Base-by-base conservation (phyloP, 2,113 vertebrate genomes). In the Heloderma charlesbogerti region DNA sequence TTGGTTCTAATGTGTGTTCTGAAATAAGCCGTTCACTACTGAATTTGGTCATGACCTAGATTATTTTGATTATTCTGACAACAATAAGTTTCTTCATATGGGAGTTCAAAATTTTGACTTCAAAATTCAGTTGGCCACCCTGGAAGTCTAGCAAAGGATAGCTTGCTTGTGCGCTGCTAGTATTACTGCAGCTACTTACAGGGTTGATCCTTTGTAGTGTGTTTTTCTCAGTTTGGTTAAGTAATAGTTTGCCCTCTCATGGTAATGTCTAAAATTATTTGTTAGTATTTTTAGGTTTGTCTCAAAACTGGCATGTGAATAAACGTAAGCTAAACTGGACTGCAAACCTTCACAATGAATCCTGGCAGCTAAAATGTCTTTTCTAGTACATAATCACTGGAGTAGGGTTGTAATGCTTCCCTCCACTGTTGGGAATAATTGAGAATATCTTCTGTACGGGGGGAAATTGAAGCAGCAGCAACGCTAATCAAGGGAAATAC, bases 1-100 rank as follows among this genome's bases (percentile, higher is more conserved):
- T 91, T 0, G 0, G 0, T 84, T 81, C 85, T 1, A 15, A 3
- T 91, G 12, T 40, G 88, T 40, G 31, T 89, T 91, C 40, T 69
- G 75, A 79, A 67, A 63, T 93, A 51, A 77, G 86, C 0, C 25
- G 0, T 37, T 69, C 75, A 0, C 0, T 10, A 5, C 22, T 22
- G 31, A 54, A n/a, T 79, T 48, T 40, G 7, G 43, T 45, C 37
- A 74, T 40, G 60, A 48, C 13, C 67, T 48, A 27, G 54, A 22
- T 79, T 20, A 63, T 63, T 22, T 45, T 6, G 22, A 43, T 66
- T 45, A 27, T 77, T n/a, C 43, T 31, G 22, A 66, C 69, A 86
- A 84, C 12, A 77, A 29, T 51, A 78, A 51, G 86, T 89, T 40
- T 85, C 29, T 8, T 84, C 90, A 54, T 77, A 43, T 15, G 37